These are phyloP conservation scores for Drosophila sordidula DNA, from an alignment of 2,888 invertebrate species.

Conservation along the genomic window DNA sequence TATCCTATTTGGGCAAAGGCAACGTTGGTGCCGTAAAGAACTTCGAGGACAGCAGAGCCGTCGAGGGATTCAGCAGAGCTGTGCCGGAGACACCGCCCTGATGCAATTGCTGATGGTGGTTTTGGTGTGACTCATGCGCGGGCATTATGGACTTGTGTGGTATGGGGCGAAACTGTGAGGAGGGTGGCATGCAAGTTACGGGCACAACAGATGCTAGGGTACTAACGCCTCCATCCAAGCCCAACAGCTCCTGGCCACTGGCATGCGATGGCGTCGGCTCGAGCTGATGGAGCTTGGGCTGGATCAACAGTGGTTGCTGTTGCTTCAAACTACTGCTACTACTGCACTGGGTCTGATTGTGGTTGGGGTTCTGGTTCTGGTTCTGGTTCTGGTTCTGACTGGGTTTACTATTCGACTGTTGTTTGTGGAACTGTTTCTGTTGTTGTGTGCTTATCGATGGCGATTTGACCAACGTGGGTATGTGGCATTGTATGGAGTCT, in stretches of 20 bases:
- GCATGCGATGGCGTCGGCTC: conserved; percentile 58
- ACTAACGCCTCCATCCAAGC: conserved; percentile 77
- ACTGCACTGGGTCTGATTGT: conserved; percentile 38
- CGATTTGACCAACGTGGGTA: conserved; percentile 84
- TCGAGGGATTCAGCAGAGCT: conserved; percentile 82
- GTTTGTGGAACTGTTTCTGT: conserved; percentile 78
- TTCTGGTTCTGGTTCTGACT: conserved; percentile 37
- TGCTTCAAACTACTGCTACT: conserved; percentile 79
- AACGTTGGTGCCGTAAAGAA: conserved; percentile 85
- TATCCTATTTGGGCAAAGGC: conserved; percentile 85
- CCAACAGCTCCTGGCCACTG: conserved; percentile 71
- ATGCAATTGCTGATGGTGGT: conserved; percentile 47
- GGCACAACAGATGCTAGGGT: conserved; percentile 83
- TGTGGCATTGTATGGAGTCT: conserved; percentile 85
- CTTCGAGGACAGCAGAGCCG: conserved; percentile 84
- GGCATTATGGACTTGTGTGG: conserved; percentile 84
- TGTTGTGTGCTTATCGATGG: conserved; percentile 84
- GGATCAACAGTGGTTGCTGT: conserved; percentile 82
- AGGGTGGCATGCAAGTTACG: conserved; percentile 84
- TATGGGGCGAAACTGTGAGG: conserved; percentile 85
- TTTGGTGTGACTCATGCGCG: conserved; percentile 71
- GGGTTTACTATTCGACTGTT: conserved; percentile 49
- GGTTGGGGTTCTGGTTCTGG: conserved; percentile 22
- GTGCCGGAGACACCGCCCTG: conserved; percentile 48
- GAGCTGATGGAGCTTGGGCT: conserved; percentile 81